Conservation (phyloP, 2,797 vertebrate species). For the Xerus rutilus region DNA sequence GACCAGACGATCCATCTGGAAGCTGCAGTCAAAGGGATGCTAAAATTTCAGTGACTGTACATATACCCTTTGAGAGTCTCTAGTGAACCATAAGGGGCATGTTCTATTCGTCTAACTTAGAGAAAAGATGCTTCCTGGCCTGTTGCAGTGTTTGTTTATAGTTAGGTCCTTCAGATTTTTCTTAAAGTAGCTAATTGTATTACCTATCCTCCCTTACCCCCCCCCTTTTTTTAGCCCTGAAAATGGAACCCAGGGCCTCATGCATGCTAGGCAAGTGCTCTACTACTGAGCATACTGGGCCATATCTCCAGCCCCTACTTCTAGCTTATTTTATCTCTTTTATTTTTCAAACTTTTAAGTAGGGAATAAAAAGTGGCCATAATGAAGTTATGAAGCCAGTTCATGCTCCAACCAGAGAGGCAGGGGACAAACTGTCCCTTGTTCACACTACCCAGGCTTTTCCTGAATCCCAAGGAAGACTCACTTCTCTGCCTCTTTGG, state of each 20-base stretch:
- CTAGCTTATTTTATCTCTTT: constrained; percentile 21
- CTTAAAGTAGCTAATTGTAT: background rate
- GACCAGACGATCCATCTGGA: background rate
- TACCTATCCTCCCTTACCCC: background rate
- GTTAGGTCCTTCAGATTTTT: constrained; percentile 22
- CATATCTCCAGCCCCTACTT: background rate
- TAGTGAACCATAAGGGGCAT: background rate
- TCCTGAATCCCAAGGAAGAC: constrained; percentile 21
- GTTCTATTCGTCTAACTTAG: constrained; percentile 40
- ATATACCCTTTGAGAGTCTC: background rate
- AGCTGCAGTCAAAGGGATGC: constrained; percentile 32
- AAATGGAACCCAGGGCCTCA: background rate
- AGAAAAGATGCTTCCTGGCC: constrained; percentile 37
- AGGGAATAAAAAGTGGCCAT: background rate
- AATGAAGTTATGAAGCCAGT: constrained; percentile 45
- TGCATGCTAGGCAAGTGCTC: background rate
- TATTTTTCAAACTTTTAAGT: constrained; percentile 58
- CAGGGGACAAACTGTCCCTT: background rate
- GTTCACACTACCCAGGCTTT: background rate
- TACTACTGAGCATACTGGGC: background rate
- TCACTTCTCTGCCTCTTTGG: background rate
- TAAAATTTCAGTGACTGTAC: constrained; percentile 37
- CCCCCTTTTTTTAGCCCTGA: background rate
- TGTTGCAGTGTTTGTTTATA: background rate
- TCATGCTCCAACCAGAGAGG: background rate